Evolutionary conservation across 2,797 vertebrate species (phyloP), one percentile per base, ranked within the genome.

Genomic region (Denticeps clupeoides): DNA sequence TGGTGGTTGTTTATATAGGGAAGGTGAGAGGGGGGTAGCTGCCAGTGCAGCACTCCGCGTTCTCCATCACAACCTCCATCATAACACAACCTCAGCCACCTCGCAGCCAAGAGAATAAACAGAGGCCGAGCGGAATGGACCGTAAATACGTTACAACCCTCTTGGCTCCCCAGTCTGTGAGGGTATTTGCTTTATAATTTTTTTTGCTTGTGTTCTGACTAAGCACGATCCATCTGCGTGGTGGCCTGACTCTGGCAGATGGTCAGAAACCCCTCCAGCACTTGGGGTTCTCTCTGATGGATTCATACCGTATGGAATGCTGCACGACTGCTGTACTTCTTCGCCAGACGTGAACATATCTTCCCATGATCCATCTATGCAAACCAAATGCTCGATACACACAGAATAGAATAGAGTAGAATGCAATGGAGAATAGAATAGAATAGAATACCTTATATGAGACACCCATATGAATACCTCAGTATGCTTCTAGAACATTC

Each of bases 1-100:
- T 40, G 25, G 38, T 62, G 61, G 56, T 51, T 69, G 63, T 63
- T 69, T 56, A 56, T 53, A 65, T 55, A 63, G 52, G 60, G 59
- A 29, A 55, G 38, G 57, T 47, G 60, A 42, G 57, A 3, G 38
- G 46, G 53, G 58, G 51, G 48, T 41, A 47, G 48, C 51, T 53
- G 51, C 60, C 58, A 54, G 24, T 49, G 47, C 28, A 38, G 49
- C 47, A 38, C n/a, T n/a, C n/a, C n/a, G n/a, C n/a, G n/a, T n/a
- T n/a, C n/a, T n/a, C n/a, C n/a, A n/a, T n/a, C n/a, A n/a, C n/a
- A n/a, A n/a, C n/a, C n/a, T n/a, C n/a, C n/a, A n/a, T n/a, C n/a
- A n/a, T n/a, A n/a, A n/a, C n/a, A n/a, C n/a, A n/a, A n/a, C n/a
- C n/a, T n/a, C n/a, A n/a, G n/a, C n/a, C n/a, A n/a, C n/a, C n/a